Evolutionary conservation across 2,797 vertebrate species (phyloP).

Genomic region (Megalops cyprinoides): DNA sequence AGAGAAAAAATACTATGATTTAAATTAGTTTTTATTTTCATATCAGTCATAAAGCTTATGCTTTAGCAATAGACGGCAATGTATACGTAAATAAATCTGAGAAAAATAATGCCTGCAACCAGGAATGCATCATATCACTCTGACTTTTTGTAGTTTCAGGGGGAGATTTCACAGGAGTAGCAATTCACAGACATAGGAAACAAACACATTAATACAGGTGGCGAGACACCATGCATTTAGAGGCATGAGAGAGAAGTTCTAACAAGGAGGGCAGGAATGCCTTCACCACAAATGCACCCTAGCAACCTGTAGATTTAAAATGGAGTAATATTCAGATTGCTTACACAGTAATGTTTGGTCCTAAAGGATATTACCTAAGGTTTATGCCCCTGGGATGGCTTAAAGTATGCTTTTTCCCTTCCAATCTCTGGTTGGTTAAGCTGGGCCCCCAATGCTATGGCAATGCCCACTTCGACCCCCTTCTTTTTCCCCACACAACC

Average conservation of each 20-base stretch:
- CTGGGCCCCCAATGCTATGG: too few species aligned
- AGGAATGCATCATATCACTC: not conserved
- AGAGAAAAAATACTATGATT: not conserved
- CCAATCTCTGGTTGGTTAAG: too few species aligned
- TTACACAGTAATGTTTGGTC: not conserved
- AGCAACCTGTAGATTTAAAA: not conserved
- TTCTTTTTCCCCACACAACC: not conserved
- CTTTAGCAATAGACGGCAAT: not conserved
- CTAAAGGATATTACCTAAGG: not conserved
- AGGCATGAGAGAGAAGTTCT: not conserved
- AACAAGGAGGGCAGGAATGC: too few species aligned
- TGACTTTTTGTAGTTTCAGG: not conserved
- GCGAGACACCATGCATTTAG: too few species aligned
- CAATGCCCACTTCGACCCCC: slow-evolving; percentile 27
- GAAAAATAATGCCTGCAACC: not conserved
- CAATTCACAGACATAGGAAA: not conserved
- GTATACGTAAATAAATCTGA: not conserved
- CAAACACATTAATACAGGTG: too few species aligned
- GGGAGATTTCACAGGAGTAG: not conserved
- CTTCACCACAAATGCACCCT: too few species aligned
- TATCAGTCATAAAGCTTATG: not conserved
- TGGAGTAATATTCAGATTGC: not conserved
- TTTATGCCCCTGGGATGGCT: not conserved
- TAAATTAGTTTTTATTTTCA: not conserved
- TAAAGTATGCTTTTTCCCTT: too few species aligned